phyloP scores from a whole-genome alignment of 92 coral and sea anemone species.

The Phenganax marumi region DNA sequence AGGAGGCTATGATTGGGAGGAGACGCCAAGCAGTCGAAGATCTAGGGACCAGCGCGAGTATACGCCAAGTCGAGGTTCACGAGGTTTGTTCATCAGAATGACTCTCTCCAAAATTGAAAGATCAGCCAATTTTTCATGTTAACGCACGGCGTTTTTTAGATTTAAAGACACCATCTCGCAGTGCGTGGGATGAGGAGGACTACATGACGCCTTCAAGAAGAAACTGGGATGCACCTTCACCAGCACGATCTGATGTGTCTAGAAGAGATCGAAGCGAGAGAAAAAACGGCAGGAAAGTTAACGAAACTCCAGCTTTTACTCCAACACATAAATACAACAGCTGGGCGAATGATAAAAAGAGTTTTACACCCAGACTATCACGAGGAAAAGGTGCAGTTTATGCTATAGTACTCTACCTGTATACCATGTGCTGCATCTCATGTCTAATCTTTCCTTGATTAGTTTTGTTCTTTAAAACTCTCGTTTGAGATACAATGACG shows the following conservation, averaged over 20 bases:
- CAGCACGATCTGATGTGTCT: conserved; percentile 78
- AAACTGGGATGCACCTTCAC: conserved; percentile 94
- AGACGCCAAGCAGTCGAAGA: conserved; percentile 79
- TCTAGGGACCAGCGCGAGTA: conserved; percentile 61
- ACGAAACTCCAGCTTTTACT: conserved; percentile 90
- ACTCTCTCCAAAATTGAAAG: neutral
- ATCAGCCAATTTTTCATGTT: neutral
- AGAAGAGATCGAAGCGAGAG: conserved; percentile 72
- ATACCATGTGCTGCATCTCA: neutral
- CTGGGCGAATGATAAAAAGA: conserved; percentile 88
- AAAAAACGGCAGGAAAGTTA: conserved; percentile 43
- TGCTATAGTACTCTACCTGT: neutral
- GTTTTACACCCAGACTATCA: conserved; percentile 82
- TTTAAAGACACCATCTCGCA: conserved; percentile 92
- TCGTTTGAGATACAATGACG: too few species aligned
- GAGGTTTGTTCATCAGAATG: conserved; percentile 54
- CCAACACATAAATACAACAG: conserved; percentile 91
- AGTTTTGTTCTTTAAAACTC: too few species aligned
- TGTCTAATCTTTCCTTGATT: too few species aligned
- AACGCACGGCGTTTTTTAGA: conserved; percentile 41
- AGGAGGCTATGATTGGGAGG: conserved; percentile 80
- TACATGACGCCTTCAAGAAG: conserved; percentile 68
- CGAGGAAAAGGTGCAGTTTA: conserved; percentile 72
- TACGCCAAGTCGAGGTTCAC: conserved; percentile 71
- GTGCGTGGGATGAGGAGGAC: conserved; percentile 92